Evolutionary conservation across 2,113 vertebrate species (phyloP).

Genomic region (Misgurnus anguillicaudatus): DNA sequence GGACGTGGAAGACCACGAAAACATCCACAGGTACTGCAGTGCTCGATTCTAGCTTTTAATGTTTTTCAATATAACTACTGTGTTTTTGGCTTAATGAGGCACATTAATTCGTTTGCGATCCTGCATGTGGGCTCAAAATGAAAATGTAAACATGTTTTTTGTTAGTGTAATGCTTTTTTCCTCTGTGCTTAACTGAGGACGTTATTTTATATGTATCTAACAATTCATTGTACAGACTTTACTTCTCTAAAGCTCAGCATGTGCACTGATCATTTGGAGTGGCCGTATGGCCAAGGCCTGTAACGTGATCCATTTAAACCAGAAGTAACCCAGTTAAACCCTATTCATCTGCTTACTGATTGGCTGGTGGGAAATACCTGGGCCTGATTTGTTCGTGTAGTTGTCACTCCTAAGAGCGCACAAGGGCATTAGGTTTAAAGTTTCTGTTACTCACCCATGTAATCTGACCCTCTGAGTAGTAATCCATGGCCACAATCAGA

Average conservation of each 20-base stretch:
- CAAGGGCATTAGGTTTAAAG: constrained; percentile 61
- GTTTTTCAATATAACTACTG: neutral
- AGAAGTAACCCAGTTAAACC: constrained; percentile 57
- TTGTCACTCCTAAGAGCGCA: constrained; percentile 56
- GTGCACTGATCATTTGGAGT: constrained; percentile 59
- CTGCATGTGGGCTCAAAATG: neutral
- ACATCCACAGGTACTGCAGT: constrained; percentile 79
- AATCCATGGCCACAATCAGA: constrained; percentile 49
- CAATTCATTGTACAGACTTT: neutral
- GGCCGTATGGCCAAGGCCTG: constrained; percentile 63
- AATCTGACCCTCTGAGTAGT: constrained; percentile 61
- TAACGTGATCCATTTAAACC: constrained; percentile 71
- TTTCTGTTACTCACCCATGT: constrained; percentile 65
- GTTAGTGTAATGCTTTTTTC: too few relatives aligned
- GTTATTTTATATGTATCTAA: too few relatives aligned
- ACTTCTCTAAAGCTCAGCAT: neutral
- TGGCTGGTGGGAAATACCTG: constrained; percentile 51
- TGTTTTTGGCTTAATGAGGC: neutral
- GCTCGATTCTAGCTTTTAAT: neutral
- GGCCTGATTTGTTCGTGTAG: constrained; percentile 53
- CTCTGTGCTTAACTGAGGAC: too few relatives aligned
- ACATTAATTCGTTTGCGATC: neutral
- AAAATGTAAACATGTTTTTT: neutral
- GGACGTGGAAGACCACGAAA: constrained; percentile 93
- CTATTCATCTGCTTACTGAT: constrained; percentile 50